phyloP scores from a whole-genome alignment of 2,888 invertebrate genomes.

The Stictocephala bisonia region DNA sequence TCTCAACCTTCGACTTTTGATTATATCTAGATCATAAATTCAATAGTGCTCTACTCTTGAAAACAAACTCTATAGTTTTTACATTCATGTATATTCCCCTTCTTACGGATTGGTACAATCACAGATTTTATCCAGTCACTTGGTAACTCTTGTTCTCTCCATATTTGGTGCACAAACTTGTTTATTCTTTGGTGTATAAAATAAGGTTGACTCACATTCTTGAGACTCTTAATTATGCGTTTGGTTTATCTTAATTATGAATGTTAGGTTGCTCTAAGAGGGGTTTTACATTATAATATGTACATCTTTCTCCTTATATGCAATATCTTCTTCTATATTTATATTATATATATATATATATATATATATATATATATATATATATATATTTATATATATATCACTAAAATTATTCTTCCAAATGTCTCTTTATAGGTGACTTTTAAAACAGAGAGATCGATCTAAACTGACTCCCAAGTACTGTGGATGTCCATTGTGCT shows the following conservation, averaged over 20 bases:
- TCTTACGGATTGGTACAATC: conserved; percentile 41
- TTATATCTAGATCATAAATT: no score
- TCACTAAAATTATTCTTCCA: conserved; percentile 20
- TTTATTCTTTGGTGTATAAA: neutral
- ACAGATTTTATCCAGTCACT: conserved; percentile 63
- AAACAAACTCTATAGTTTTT: conserved; percentile 51
- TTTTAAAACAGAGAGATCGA: no score
- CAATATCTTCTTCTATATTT: conserved; percentile 1
- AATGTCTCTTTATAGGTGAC: no score
- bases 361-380: neutral
- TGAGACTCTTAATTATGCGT: conserved; percentile 10
- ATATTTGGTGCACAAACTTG: conserved; percentile 2
- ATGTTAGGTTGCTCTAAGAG: conserved; percentile 4
- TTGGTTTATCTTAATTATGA: conserved; percentile 15
- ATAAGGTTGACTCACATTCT: conserved; percentile 3
- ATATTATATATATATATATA: neutral
- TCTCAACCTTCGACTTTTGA: no score
- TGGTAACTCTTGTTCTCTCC: conserved; percentile 22
- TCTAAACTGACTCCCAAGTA: no score
- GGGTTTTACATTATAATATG: conserved; percentile 1
- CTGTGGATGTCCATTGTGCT: no score
- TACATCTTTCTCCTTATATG: neutral
- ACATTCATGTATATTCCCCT: conserved; percentile 44
- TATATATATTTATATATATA: conserved; percentile 2
- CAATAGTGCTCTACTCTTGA: no score